Base-by-base conservation (phyloP, 2,113 vertebrate species). In the Tympanuchus pallidicinctus region DNA sequence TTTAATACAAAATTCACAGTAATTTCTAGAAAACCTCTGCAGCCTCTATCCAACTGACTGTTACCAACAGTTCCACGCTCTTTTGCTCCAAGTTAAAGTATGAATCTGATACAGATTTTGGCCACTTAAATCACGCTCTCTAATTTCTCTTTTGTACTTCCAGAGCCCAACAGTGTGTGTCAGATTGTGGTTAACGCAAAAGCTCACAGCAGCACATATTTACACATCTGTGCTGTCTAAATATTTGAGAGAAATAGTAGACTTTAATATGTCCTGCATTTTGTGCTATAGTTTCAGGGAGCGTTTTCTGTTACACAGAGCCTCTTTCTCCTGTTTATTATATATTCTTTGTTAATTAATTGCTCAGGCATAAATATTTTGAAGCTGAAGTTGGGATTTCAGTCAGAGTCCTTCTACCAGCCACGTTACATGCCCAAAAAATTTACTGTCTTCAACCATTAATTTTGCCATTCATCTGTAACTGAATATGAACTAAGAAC, bases 171-270 rank as follows among this genome's bases (percentile, higher is more conserved):
- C 90, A 90, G 40, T 50, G 76, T 10, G 85, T 90, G 94, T 77
- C 92, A 82, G 80, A 70, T 63, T 93, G 54, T 24, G 17, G 82
- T 88, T 93, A 83, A 89, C 80, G 76, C 48, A 5, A 54, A 79
- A 61, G 73, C 73, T 83, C 80, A 69, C 47, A 67, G 21, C 71
- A 92, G 69, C 64, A 50, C 70, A 54, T 96, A 90, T 96, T 96
- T 91, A 94, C 93, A 95, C 94, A 90, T 75, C 67, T 65, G 63
- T 45, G 70, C 43, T 93, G 83, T 30, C 94, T 94, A 94, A 91
- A 90, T 95, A 94, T 94, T 92, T 86, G 92, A 90, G 91, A 95
- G 93, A 95, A 96, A 96, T 27, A 82, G 89, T 20, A 56, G 91
- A 82, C 82, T 94, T 90, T 86, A 90, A 85, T 56, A 32, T 82